Base-by-base conservation (phyloP, 1,140 invertebrate genomes). In the Brachionus manjavacas region DNA sequence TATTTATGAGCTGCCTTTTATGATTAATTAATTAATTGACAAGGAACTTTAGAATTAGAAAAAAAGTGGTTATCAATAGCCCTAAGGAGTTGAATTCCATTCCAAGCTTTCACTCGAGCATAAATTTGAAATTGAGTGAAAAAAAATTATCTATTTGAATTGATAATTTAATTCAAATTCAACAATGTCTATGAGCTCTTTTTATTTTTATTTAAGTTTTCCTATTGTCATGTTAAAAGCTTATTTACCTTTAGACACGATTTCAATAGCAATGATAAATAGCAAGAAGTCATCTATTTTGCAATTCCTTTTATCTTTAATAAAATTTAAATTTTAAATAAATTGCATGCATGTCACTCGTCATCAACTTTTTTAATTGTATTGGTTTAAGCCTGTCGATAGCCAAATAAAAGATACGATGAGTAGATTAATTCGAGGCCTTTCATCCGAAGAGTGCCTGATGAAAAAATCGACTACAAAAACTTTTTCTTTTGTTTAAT, bases 311-410 rank as follows among this genome's bases (percentile, higher is more conserved):
- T 41, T 41, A 41, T 39, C 14, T 72, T 11, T 6, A 39, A 16
- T 16, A 16, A 72, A 72, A 72, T 39, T 39, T 16, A 39, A 39
- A 41, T 39, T 72, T 39, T 46, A 68, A 68, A 68, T 39, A 39
- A 41, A 39, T 72, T 72, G 68, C 35, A 72, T 72, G 68, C 68
- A 72, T 41, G 68, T 72, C 68, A 72, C 39, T 55, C 16, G 14
- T 20, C 16, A 60, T 60, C 20, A 9, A 23, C n/a, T 60, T 20
- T 60, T 25, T 9, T 60, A 60, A 72, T 72, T 72, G n/a, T 46
- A 68, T 68, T 68, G 11, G 31, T 72, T 70, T 28, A 41, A 35
- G 31, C 68, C 46, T 16, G 39, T 39, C 39, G 16, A 72, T 20
- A 72, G 35, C 14, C 16, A 72, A 39, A 72, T 41, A 41, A 72